Conservation (phyloP, 2,888 invertebrate genomes). For the Drosophila trichaetosa region DNA sequence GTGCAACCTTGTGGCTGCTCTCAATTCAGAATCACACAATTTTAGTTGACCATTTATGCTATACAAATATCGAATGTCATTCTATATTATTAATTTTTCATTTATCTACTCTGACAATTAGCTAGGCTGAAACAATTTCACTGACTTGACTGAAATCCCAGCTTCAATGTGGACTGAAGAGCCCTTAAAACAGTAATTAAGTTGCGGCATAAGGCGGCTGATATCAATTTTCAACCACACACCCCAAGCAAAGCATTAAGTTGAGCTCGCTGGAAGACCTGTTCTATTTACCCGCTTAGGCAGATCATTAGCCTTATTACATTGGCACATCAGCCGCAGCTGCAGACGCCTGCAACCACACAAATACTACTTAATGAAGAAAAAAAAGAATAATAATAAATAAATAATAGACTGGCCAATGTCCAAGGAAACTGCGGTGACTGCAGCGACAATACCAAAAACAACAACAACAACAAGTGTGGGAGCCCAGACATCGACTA, state of each 20-base stretch:
- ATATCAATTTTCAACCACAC: not conserved
- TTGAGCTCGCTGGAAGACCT: conserved; percentile 18
- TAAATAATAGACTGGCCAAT: conserved; percentile 29
- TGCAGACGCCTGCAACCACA: conserved; percentile 49
- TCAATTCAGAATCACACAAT: not conserved
- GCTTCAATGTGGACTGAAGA: not conserved
- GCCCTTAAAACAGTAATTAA: conserved; percentile 10
- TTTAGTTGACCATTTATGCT: too few species aligned
- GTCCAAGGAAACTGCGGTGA: conserved; percentile 44
- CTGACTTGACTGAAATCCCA: not conserved
- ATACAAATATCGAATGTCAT: too few species aligned
- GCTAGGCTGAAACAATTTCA: not conserved
- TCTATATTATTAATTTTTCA: not conserved
- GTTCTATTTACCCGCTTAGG: conserved; percentile 58
- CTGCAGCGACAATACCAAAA: conserved; percentile 33
- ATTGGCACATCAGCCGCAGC: conserved; percentile 64
- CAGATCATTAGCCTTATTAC: conserved; percentile 74
- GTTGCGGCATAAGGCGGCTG: conserved; percentile 13
- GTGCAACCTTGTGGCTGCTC: not conserved
- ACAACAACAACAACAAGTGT: conserved; percentile 41
- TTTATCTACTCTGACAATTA: not conserved
- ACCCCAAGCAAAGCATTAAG: not conserved
- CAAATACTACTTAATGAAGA: conserved; percentile 17
- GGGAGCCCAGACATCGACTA: conserved; percentile 56
- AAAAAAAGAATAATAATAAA: conserved; percentile 5